phyloP scores from a whole-genome alignment of 2,888 invertebrate species.

The Drosophila melanosoma region DNA sequence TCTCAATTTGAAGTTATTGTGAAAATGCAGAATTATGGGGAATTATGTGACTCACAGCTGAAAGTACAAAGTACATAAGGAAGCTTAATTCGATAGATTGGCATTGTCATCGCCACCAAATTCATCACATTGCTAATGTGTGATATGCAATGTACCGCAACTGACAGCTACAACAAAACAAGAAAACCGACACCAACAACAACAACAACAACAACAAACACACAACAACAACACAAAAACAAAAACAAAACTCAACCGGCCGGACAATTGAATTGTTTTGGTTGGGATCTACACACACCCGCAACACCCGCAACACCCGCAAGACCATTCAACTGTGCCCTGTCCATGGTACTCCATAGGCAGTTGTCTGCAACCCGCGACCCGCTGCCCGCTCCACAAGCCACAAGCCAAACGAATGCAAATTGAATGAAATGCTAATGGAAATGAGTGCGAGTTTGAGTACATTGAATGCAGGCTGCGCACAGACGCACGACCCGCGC shows the following conservation, averaged over 20 bases:
- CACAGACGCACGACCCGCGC: constrained; percentile 66
- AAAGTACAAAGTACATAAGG: background rate
- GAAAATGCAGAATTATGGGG: background rate
- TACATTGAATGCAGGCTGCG: constrained; percentile 60
- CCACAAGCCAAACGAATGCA: constrained; percentile 58
- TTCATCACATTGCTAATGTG: constrained; percentile 79
- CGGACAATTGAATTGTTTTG: constrained; percentile 77
- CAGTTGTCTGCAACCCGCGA: constrained; percentile 28
- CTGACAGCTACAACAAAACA: constrained; percentile 61
- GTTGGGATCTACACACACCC: constrained; percentile 35
- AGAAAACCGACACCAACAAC: constrained; percentile 56
- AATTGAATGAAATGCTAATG: constrained; percentile 76
- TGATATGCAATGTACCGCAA: constrained; percentile 82
- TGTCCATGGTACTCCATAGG: constrained; percentile 18
- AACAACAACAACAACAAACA: constrained; percentile 35
- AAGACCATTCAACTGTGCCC: constrained; percentile 69
- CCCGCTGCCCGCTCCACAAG: background rate
- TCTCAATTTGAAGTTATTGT: background rate
- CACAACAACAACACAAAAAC: constrained; percentile 22
- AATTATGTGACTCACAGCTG: background rate
- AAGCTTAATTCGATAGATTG: constrained; percentile 8
- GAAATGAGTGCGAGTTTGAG: constrained; percentile 61
- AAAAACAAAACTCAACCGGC: constrained; percentile 56
- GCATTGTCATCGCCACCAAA: constrained; percentile 41
- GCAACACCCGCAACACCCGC: constrained; percentile 49